Evolutionary conservation across 2,888 invertebrate genomes (phyloP), one percentile per base, ranked within the genome.

Genomic region (Sminthurinus aureus): DNA sequence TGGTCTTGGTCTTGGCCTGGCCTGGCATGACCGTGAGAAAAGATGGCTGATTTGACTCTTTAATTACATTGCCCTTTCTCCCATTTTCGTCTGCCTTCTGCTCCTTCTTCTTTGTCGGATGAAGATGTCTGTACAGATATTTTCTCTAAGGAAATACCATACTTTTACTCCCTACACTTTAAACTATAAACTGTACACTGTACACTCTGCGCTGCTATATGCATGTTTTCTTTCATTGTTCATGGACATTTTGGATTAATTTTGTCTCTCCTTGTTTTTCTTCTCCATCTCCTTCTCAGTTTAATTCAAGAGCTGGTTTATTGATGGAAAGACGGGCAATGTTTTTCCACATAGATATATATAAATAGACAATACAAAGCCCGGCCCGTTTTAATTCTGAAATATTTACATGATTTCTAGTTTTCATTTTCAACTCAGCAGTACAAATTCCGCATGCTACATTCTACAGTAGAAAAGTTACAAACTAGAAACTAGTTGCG

Each of bases 11-110:
- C 6, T 20, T 12, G 12, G 58, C 18, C 15, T 58, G 58, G 12
- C 15, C 9, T 58, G 12, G 58, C 18, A 71, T 71, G 24, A 71
- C 22, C 74, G 38, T 74, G 74, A 18, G 38, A 74, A 58, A 58
- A 58, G 58, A 58, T 58, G 69, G 24, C 22, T 69, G 69, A 69
- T 20, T 69, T 69, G 69, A 69, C 69, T 69, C 24, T 69, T 38
- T 69, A 69, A 58, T 58, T 58, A 58, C 58, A 58, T 58, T 58
- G 58, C 15, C 58, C 58, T 58, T 13, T 58, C 15, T 15, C 58
- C 9, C 18, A 18, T 6, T 38, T n/a, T n/a, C n/a, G n/a, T n/a
- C n/a, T n/a, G n/a, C 38, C 38, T 4, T 38, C 38, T n/a, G n/a
- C n/a, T n/a, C 38, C 6, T 6, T 38, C 38, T 38, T 38, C 38